Conservation (phyloP, 2,797 vertebrate species). For the Melanotaenia parkinsoni region DNA sequence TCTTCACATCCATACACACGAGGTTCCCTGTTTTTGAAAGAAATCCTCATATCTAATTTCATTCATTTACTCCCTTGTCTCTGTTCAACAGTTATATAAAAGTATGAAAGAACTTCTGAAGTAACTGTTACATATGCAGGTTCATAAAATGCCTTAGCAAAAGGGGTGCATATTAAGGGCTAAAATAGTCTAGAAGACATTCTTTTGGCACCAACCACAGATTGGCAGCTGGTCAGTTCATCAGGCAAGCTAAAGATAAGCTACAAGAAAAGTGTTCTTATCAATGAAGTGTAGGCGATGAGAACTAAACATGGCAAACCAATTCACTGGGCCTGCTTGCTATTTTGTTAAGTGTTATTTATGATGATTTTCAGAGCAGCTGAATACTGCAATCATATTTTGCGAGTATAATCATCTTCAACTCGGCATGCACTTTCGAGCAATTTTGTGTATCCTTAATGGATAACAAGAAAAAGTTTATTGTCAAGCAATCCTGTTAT, state of each 20-base stretch:
- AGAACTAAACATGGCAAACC: not conserved
- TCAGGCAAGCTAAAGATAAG: not conserved
- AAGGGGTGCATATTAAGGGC: not conserved
- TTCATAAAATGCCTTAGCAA: not conserved
- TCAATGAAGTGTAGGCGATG: slow-evolving; percentile 2
- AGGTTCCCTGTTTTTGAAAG: slow-evolving; percentile 18
- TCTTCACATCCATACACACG: slow-evolving; percentile 14
- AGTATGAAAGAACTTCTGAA: not conserved
- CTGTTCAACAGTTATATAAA: slow-evolving; percentile 24
- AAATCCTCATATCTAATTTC: slow-evolving; percentile 14
- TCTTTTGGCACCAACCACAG: not conserved
- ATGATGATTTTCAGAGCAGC: not conserved
- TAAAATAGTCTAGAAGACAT: not conserved
- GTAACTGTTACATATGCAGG: not conserved
- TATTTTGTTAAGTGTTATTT: not conserved
- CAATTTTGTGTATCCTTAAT: not conserved
- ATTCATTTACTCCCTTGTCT: slow-evolving; percentile 24
- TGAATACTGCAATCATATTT: not conserved
- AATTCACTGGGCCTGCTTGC: not conserved
- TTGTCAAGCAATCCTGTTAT: not conserved
- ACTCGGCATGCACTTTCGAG: not conserved
- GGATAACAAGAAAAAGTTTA: not conserved
- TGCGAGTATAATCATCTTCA: not conserved
- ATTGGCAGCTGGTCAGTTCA: not conserved
- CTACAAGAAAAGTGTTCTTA: not conserved